These are phyloP conservation scores for Pomatorhinus ruficollis DNA, from an alignment of 2,113 vertebrate species.

Conservation along the genomic window DNA sequence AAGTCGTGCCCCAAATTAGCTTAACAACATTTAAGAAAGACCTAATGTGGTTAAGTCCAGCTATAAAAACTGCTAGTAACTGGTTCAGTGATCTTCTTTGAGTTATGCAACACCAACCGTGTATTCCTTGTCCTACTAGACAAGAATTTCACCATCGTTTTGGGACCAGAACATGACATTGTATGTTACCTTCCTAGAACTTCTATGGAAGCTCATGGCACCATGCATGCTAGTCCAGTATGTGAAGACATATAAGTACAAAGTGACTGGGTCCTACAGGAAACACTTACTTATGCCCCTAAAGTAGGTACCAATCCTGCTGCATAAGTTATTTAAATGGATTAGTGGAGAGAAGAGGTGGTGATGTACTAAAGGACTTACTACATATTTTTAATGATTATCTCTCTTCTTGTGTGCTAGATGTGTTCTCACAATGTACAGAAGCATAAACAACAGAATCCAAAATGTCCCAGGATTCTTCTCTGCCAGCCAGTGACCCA, in stretches of 20 bases:
- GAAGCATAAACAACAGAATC: background rate
- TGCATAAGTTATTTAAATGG: background rate
- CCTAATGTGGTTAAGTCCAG: background rate
- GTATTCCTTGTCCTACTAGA: background rate
- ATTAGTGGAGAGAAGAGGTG: background rate
- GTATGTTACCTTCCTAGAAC: background rate
- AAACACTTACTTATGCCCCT: background rate
- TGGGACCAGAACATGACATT: background rate
- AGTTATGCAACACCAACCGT: background rate
- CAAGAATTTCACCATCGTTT: background rate
- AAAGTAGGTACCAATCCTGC: background rate
- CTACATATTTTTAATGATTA: background rate
- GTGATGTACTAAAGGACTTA: background rate
- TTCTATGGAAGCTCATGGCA: background rate
- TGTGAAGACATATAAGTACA: background rate
- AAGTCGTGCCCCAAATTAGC: background rate
- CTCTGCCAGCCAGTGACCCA: background rate
- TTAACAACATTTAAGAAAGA: background rate
- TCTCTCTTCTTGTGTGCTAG: conserved; percentile 6
- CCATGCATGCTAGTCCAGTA: background rate
- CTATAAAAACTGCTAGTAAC: background rate
- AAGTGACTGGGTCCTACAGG: background rate
- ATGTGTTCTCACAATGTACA: background rate
- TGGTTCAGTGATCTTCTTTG: background rate
- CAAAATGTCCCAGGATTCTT: background rate